These are phyloP conservation scores for Microtus pennsylvanicus DNA, from an alignment of 2,113 vertebrate genomes.

Conservation along the genomic window DNA sequence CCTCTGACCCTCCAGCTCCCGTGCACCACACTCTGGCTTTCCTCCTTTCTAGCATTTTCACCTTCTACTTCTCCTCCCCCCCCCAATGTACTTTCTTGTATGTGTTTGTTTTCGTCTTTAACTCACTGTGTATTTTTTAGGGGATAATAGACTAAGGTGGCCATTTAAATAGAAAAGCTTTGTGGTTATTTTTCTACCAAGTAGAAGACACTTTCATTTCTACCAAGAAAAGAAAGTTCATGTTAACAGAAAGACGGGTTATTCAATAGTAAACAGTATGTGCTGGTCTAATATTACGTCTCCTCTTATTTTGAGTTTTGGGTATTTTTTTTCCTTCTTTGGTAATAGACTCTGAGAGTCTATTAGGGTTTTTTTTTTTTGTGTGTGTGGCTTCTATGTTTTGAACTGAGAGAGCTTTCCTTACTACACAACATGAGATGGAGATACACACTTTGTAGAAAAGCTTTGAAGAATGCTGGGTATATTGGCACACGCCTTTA, in stretches of 20 bases:
- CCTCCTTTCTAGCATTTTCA: not conserved
- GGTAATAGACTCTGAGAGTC: not conserved
- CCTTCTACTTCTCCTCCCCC: not conserved
- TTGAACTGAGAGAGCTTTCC: not conserved
- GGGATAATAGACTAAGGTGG: not conserved
- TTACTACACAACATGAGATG: not conserved
- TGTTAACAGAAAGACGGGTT: not conserved
- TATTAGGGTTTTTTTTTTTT: not conserved
- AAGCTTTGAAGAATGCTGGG: not conserved
- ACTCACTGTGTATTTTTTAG: not conserved
- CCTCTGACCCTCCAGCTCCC: not conserved
- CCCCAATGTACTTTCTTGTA: not conserved
- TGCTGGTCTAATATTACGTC: not conserved
- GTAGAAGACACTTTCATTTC: not conserved
- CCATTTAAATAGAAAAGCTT: not conserved
- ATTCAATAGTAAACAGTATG: not conserved
- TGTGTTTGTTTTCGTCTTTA: not conserved
- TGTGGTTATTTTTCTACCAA: slow-evolving; percentile 1
- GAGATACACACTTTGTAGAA: not conserved
- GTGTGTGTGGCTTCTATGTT: not conserved
- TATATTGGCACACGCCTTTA: not conserved
- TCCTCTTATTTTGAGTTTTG: slow-evolving; percentile 18
- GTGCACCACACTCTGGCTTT: not conserved
- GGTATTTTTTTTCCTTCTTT: not conserved
- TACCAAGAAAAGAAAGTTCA: slow-evolving; percentile 48